Evolutionary conservation across 2,797 vertebrate genomes (phyloP).

Genomic region (Enteromius anoplus): DNA sequence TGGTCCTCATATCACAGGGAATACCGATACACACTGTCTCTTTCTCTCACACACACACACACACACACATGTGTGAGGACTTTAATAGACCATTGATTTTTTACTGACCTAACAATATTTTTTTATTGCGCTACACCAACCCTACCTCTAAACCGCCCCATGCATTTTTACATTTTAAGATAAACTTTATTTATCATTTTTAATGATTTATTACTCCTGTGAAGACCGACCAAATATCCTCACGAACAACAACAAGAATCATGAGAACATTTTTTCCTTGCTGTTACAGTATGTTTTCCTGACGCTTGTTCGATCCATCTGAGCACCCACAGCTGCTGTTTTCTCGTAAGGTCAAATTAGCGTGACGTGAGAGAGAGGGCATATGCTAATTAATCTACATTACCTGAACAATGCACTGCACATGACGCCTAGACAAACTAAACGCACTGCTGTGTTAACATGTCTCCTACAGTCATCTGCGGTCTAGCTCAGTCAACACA

Average conservation of each 20-base stretch:
- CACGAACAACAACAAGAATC: not conserved
- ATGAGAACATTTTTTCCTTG: slow-evolving; percentile 48
- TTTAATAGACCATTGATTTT: too few relatives aligned
- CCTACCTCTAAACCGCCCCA: too few relatives aligned
- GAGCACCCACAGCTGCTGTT: slow-evolving; percentile 55
- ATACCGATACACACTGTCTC: too few relatives aligned
- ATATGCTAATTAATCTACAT: slow-evolving; percentile 67
- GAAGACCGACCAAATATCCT: too few relatives aligned
- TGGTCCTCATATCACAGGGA: too few relatives aligned
- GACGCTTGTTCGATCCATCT: slow-evolving; percentile 59
- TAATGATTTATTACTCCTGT: too few relatives aligned
- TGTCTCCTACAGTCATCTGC: not conserved
- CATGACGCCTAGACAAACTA: not conserved
- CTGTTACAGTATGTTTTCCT: slow-evolving; percentile 54
- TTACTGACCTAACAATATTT: too few relatives aligned
- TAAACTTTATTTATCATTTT: too few relatives aligned
- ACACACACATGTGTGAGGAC: too few relatives aligned
- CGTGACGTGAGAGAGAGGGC: slow-evolving; percentile 61
- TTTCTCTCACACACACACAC: not conserved
- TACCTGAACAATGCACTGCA: slow-evolving; percentile 31
- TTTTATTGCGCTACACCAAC: too few relatives aligned
- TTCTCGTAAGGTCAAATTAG: slow-evolving; percentile 65
- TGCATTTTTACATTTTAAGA: too few relatives aligned
- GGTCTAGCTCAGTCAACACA: not conserved
- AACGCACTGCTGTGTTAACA: not conserved